Evolutionary conservation across 2,888 invertebrate species (phyloP).

Genomic region (Drosophila subquinaria): DNA sequence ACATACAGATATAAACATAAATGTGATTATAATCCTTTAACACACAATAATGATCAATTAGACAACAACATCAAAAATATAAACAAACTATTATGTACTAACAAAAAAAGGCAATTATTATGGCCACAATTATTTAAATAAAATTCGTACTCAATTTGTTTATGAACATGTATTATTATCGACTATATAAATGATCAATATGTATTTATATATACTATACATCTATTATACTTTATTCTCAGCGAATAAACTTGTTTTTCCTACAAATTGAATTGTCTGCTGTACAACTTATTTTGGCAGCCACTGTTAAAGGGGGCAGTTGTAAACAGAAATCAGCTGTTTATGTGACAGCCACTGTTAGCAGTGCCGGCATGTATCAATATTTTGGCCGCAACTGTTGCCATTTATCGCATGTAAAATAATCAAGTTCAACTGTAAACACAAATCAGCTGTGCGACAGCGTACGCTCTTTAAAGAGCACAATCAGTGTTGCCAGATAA

Average conservation of each 20-base stretch:
- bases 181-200: slow-evolving; percentile 60
- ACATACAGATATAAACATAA: slow-evolving; percentile 40
- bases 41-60: slow-evolving; percentile 62
- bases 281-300: slow-evolving; percentile 28
- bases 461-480: no score
- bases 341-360: background rate
- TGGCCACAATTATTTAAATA: slow-evolving; percentile 44
- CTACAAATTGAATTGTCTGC: slow-evolving; percentile 20
- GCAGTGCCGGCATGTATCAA: background rate
- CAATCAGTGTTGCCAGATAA: background rate
- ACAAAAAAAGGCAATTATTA: slow-evolving; percentile 35
- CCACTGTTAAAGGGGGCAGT: slow-evolving; percentile 1
- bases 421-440: slow-evolving; percentile 51
- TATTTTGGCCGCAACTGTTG: slow-evolving; percentile 16
- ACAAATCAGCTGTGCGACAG: slow-evolving; percentile 42
- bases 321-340: slow-evolving; percentile 14
- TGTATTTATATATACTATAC: slow-evolving; percentile 55
- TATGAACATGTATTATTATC: slow-evolving; percentile 75
- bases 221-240: slow-evolving; percentile 57
- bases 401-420: background rate
- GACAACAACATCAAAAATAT: slow-evolving; percentile 22
- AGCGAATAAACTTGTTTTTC: slow-evolving; percentile 61
- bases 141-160: slow-evolving; percentile 70
- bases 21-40: slow-evolving; percentile 74
- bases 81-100: slow-evolving; percentile 55